Evolutionary conservation across 2,113 vertebrate genomes (phyloP).

Genomic region (Fregata magnificens): DNA sequence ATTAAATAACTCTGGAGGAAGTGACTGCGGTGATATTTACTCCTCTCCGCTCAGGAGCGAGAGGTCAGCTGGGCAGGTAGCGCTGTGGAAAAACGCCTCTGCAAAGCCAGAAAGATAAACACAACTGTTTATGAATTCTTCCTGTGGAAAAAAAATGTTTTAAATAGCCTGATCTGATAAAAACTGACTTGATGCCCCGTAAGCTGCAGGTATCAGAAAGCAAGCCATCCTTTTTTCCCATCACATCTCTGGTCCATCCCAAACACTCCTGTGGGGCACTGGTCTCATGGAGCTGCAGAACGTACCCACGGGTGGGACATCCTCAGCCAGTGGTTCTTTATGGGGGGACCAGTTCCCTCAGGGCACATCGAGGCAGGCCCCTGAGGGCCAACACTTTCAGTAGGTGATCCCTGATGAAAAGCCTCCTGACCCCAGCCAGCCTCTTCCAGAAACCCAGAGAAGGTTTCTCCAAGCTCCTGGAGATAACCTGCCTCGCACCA

Average conservation of each 20-base stretch:
- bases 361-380: background rate
- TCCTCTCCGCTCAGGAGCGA: background rate
- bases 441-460: background rate
- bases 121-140: background rate
- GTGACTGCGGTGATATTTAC: background rate
- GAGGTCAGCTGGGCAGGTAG: background rate
- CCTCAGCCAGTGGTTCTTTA: background rate
- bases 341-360: background rate
- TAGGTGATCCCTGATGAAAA: background rate
- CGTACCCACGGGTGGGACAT: background rate
- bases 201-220: background rate
- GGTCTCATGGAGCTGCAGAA: background rate
- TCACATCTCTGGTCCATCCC: background rate
- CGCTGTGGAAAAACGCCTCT: background rate
- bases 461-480: background rate
- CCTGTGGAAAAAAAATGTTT: background rate
- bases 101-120: background rate
- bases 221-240: background rate
- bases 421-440: background rate
- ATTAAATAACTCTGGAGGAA: background rate
- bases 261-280: fast-evolving
- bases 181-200: background rate
- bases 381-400: background rate
- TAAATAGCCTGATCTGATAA: background rate
- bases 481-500: background rate